A percentile compares a stretch with the other conserved stretches of the same genome.
Conservation (phyloP, 2,888 invertebrate species). For the Clanis bilineata region DNA sequence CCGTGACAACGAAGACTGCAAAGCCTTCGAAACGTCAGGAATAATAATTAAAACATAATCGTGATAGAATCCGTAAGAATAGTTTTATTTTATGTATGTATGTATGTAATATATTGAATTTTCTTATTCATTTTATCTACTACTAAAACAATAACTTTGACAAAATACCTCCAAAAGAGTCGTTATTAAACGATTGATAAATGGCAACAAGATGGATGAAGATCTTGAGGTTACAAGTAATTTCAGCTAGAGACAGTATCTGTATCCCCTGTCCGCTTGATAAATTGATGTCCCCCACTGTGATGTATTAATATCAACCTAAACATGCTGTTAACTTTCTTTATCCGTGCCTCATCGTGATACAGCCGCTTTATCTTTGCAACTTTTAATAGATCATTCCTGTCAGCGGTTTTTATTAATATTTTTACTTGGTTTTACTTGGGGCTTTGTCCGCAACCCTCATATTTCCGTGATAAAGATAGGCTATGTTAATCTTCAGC, state of each 20-base stretch:
- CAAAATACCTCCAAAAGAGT: conserved; percentile 3
- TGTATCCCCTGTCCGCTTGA: conserved; percentile 54
- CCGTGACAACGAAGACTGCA: too few relatives aligned
- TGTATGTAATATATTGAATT: too few relatives aligned
- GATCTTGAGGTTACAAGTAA: conserved; percentile 53
- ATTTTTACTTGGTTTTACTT: too few relatives aligned
- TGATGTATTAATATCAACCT: conserved; percentile 57
- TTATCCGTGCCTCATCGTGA: conserved; percentile 28
- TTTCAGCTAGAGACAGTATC: conserved; percentile 37
- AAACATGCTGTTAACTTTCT: conserved; percentile 51
- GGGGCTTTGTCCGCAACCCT: too few relatives aligned
- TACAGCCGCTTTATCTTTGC: conserved; percentile 31
- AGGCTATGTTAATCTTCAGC: too few relatives aligned
- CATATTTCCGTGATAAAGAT: too few relatives aligned
- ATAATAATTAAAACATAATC: too few relatives aligned
- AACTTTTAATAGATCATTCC: conserved; percentile 23
- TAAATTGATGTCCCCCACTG: conserved; percentile 55
- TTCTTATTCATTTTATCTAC: too few relatives aligned
- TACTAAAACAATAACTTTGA: not conserved
- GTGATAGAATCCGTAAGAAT: too few relatives aligned
- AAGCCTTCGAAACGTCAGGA: too few relatives aligned
- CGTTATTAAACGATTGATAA: conserved; percentile 49
- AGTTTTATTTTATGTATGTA: too few relatives aligned
- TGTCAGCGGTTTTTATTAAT: not conserved
- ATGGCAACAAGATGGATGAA: conserved; percentile 46